Evolutionary conservation across 2,113 vertebrate genomes (phyloP).

Genomic region (Callipepla californica): DNA sequence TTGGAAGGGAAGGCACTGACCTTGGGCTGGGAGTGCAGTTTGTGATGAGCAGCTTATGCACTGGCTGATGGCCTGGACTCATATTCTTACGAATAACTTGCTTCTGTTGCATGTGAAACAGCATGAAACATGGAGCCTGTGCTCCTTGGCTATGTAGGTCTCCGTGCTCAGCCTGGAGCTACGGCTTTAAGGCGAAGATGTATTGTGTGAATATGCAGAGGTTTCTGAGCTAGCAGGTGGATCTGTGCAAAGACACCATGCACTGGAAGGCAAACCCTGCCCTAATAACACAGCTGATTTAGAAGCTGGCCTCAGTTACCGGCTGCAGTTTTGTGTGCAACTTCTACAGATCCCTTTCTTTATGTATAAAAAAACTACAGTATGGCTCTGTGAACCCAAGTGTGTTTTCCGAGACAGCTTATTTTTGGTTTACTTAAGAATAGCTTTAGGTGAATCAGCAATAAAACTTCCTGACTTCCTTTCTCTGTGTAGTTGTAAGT

Average conservation of each 20-base stretch:
- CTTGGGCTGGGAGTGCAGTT: not conserved
- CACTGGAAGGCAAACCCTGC: not conserved
- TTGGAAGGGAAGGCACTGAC: not conserved
- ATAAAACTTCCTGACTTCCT: conserved; percentile 20
- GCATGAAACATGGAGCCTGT: not conserved
- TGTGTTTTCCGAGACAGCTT: conserved; percentile 8
- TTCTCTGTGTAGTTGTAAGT: conserved; percentile 13
- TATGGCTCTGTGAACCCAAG: not conserved
- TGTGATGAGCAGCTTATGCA: not conserved
- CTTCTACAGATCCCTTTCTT: not conserved
- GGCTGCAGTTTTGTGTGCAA: not conserved
- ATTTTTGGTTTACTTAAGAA: conserved; percentile 16
- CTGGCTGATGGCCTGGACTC: not conserved
- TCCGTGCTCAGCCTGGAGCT: not conserved
- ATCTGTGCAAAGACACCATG: accelerated
- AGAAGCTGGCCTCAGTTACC: not conserved
- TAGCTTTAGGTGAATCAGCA: conserved; percentile 17
- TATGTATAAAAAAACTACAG: not conserved
- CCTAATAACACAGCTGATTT: not conserved
- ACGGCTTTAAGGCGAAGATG: not conserved
- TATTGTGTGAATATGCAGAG: not conserved
- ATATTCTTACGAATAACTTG: not conserved
- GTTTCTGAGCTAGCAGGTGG: accelerated
- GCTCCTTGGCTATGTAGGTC: not conserved
- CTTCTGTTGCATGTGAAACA: accelerated